Conservation (phyloP, 2,888 invertebrate species). For the Sminthurinus aureus region DNA sequence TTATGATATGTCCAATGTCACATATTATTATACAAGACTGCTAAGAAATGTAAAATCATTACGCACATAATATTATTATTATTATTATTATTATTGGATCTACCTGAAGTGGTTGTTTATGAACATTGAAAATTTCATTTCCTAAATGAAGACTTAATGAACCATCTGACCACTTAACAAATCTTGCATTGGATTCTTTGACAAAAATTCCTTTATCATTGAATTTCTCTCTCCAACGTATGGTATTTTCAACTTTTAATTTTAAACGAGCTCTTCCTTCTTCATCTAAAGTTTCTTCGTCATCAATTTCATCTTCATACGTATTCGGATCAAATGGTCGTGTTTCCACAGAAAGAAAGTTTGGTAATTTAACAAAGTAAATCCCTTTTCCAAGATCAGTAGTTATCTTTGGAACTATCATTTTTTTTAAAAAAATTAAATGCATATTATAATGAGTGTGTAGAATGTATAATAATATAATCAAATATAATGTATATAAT, state of each 20-base stretch:
- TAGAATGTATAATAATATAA: too few species aligned
- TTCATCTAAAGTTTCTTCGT: slow-evolving; percentile 96
- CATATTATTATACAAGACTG: not conserved
- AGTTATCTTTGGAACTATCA: slow-evolving; percentile 81
- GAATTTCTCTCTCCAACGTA: slow-evolving; percentile 88
- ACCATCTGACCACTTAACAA: slow-evolving; percentile 98
- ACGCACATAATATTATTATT: too few species aligned
- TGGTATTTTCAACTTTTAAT: slow-evolving; percentile 95
- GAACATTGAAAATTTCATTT: slow-evolving; percentile 97
- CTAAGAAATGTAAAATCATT: too few species aligned
- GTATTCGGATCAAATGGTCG: slow-evolving; percentile 93
- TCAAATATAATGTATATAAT: too few species aligned
- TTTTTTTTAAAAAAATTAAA: too few species aligned
- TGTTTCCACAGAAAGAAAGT: slow-evolving; percentile 97
- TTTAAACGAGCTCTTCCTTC: slow-evolving; percentile 93
- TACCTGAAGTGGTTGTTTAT: slow-evolving; percentile 87
- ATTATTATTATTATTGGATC: slow-evolving; percentile 57
- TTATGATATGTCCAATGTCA: too few species aligned
- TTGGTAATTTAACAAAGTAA: slow-evolving; percentile 96
- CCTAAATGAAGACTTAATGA: slow-evolving; percentile 97
- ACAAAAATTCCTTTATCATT: slow-evolving; percentile 78
- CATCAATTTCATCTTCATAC: slow-evolving; percentile 98
- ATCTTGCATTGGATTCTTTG: slow-evolving; percentile 92
- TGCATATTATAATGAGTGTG: too few species aligned
- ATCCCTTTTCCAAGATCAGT: slow-evolving; percentile 91